These are phyloP conservation scores for Pyralis farinalis DNA, from an alignment of 2,888 invertebrate species.

Conservation along the genomic window DNA sequence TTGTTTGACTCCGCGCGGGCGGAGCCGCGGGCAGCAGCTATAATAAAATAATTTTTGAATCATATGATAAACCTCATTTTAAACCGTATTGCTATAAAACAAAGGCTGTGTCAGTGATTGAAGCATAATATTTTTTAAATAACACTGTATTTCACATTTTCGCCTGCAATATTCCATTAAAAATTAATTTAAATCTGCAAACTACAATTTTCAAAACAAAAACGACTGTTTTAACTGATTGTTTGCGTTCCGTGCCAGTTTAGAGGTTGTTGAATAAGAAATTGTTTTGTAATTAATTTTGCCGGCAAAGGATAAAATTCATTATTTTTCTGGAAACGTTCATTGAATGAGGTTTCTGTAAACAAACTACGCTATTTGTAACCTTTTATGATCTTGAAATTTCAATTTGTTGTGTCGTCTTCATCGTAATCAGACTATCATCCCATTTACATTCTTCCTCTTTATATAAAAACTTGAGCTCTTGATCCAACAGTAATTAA, in stretches of 20 bases:
- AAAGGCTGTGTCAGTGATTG: no score
- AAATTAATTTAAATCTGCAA: conserved; percentile 1
- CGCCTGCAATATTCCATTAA: neutral
- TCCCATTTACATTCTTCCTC: no score
- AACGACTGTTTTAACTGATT: neutral
- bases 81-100: no score
- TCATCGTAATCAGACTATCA: no score
- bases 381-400: no score
- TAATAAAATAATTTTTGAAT: no score
- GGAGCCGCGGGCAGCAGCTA: no score
- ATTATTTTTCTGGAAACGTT: neutral
- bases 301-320: neutral
- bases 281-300: conserved; percentile 4
- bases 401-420: no score
- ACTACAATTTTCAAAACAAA: neutral
- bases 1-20: no score
- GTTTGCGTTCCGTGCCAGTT: neutral
- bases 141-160: neutral
- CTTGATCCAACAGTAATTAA: no score
- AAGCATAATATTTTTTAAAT: neutral
- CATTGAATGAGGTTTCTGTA: neutral
- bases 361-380: neutral
- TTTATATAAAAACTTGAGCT: no score
- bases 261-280: neutral
- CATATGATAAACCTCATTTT: no score